Evolutionary conservation across 1,140 invertebrate species (phyloP).

Genomic region (Coptotermes formosanus): DNA sequence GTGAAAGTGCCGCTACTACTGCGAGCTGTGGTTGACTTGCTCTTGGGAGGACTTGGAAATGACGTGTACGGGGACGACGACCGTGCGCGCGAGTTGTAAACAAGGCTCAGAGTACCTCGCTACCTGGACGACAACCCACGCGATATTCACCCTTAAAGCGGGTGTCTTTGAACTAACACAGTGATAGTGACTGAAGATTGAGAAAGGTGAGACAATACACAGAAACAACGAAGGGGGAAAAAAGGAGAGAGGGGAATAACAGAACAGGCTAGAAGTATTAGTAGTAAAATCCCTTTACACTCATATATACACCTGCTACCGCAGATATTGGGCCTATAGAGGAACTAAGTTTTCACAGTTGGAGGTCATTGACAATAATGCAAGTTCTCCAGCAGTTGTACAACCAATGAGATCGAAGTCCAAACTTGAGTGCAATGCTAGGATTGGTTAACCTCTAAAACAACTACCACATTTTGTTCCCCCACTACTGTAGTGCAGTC

Average conservation of each 20-base stretch:
- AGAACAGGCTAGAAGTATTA: background rate
- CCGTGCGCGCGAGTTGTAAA: slow-evolving; percentile 28
- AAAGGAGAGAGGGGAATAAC: background rate
- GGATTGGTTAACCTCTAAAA: slow-evolving; percentile 34
- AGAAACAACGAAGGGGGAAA: slow-evolving; percentile 7
- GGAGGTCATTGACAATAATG: slow-evolving; percentile 37
- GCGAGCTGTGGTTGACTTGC: background rate
- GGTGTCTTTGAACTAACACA: background rate
- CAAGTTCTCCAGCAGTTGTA: background rate
- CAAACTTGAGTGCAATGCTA: slow-evolving; percentile 23
- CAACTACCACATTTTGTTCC: background rate
- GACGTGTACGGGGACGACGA: slow-evolving; percentile 7
- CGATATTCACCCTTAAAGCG: slow-evolving; percentile 26
- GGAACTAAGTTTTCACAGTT: slow-evolving; percentile 32
- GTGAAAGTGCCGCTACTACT: slow-evolving; percentile 15
- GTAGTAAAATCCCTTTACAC: background rate
- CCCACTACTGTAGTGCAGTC: background rate
- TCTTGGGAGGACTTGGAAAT: background rate
- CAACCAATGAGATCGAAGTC: slow-evolving; percentile 31
- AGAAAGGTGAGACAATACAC: slow-evolving; percentile 9
- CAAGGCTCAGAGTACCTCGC: slow-evolving; percentile 3
- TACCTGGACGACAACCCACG: slow-evolving; percentile 31
- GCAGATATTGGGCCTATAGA: background rate
- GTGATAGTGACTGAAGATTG: slow-evolving; percentile 13
- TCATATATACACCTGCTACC: background rate